A percentile compares a stretch with the other conserved stretches of the same genome.
Conservation (phyloP, 2,113 vertebrate species). For the Aspidoscelis tigris region DNA sequence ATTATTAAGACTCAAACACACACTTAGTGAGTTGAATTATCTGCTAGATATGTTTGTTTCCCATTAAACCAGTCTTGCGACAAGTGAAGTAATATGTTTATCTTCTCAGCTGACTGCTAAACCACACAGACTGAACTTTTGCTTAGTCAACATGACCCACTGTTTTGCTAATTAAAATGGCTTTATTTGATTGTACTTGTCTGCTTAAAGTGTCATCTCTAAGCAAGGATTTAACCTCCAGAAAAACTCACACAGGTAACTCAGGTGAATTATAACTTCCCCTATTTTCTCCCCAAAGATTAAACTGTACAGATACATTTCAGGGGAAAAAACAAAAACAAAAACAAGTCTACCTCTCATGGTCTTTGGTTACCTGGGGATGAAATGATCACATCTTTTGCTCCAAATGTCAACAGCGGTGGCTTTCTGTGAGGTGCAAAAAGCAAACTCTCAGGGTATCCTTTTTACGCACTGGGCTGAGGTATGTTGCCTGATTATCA, state of each 20-base stretch:
- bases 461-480: too few relatives aligned
- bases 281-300: not conserved
- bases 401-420: too few relatives aligned
- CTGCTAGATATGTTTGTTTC: conserved; percentile 26
- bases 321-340: not conserved
- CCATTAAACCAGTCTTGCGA: not conserved
- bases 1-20: not conserved
- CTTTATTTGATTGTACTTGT: not conserved
- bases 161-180: not conserved
- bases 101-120: fast-evolving
- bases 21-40: conserved; percentile 23
- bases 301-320: not conserved
- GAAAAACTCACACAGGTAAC: not conserved
- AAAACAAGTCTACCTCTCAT: too few relatives aligned
- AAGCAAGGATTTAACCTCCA: not conserved
- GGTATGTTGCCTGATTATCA: too few relatives aligned
- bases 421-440: too few relatives aligned
- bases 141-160: too few relatives aligned
- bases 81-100: conserved; percentile 35
- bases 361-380: too few relatives aligned
- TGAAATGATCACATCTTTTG: too few relatives aligned
- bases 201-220: not conserved
- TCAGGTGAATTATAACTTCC: not conserved
- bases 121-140: not conserved
- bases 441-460: too few relatives aligned